phyloP scores from a whole-genome alignment of 2,797 vertebrate species.

The Sebastes matsubarae region DNA sequence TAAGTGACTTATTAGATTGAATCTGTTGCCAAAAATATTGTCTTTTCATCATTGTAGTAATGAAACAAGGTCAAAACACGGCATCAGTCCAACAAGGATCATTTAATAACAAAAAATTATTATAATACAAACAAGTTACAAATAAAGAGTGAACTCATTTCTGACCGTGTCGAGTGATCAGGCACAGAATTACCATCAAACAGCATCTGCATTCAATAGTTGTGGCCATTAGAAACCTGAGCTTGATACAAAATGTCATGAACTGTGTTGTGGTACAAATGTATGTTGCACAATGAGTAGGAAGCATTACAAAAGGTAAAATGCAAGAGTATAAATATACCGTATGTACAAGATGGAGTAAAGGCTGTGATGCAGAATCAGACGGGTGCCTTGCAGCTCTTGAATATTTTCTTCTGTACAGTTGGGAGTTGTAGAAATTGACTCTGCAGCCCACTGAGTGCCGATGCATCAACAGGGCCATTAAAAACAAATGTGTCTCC shows the following conservation, averaged over 20 bases:
- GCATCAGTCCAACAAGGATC: constrained; percentile 25
- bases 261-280: constrained; percentile 65
- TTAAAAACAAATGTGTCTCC: constrained; percentile 26
- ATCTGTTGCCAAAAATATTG: background rate
- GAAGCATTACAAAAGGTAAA: constrained; percentile 65
- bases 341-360: constrained; percentile 65
- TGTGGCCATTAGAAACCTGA: constrained; percentile 64
- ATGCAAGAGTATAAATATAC: constrained; percentile 65
- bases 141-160: constrained; percentile 51
- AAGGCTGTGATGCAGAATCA: constrained; percentile 35
- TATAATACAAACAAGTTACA: constrained; percentile 66
- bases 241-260: constrained; percentile 67
- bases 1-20: background rate
- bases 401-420: constrained; percentile 14
- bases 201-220: constrained; percentile 46
- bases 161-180: constrained; percentile 39
- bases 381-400: constrained; percentile 3
- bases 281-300: constrained; percentile 39
- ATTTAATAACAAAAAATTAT: constrained; percentile 75
- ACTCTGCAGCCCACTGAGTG: background rate
- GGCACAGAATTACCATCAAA: constrained; percentile 45
- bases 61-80: background rate
- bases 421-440: constrained; percentile 10
- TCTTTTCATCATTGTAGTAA: background rate
- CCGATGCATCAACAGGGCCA: constrained; percentile 5